These are phyloP conservation scores for Xanthorhoe spadicearia DNA, from an alignment of 2,888 invertebrate species.

Conservation along the genomic window DNA sequence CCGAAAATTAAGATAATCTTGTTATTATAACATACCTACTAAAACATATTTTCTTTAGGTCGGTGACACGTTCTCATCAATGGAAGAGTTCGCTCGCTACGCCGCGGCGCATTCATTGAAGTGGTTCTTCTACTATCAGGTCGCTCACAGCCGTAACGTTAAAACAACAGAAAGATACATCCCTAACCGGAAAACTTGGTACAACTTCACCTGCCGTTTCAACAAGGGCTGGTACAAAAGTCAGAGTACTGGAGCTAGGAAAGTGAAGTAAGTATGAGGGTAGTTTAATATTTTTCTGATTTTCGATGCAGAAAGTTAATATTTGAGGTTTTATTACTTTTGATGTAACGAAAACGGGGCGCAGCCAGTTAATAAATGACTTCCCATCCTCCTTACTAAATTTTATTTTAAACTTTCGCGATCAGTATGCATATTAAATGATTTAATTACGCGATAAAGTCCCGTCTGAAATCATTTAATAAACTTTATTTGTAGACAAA, in stretches of 20 bases:
- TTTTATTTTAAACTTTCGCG: too few species aligned
- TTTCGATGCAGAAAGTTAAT: too few species aligned
- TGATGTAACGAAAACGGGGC: too few species aligned
- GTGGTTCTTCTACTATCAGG: conserved; percentile 30
- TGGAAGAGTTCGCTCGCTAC: conserved; percentile 17
- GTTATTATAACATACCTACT: too few species aligned
- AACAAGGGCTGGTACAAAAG: conserved; percentile 23
- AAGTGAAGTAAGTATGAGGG: conserved; percentile 24
- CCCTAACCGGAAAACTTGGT: conserved; percentile 10
- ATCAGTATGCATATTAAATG: too few species aligned
- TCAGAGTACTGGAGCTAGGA: conserved; percentile 18
- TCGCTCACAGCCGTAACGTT: conserved; percentile 25
- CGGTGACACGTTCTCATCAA: conserved; percentile 21
- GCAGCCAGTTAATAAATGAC: too few species aligned
- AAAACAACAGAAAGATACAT: conserved; percentile 9
- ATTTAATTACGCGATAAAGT: too few species aligned
- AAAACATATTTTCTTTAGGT: conserved; percentile 14
- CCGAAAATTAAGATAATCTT: too few species aligned
- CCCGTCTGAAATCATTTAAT: too few species aligned
- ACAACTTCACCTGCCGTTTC: conserved; percentile 25
- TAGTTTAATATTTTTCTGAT: too few species aligned
- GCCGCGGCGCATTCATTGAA: conserved; percentile 15
- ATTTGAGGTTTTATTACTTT: too few species aligned
- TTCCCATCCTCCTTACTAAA: too few species aligned
- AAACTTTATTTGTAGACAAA: conserved; percentile 2